Base-by-base conservation (phyloP, 2,888 invertebrate genomes). In the Eristalis intricaria region DNA sequence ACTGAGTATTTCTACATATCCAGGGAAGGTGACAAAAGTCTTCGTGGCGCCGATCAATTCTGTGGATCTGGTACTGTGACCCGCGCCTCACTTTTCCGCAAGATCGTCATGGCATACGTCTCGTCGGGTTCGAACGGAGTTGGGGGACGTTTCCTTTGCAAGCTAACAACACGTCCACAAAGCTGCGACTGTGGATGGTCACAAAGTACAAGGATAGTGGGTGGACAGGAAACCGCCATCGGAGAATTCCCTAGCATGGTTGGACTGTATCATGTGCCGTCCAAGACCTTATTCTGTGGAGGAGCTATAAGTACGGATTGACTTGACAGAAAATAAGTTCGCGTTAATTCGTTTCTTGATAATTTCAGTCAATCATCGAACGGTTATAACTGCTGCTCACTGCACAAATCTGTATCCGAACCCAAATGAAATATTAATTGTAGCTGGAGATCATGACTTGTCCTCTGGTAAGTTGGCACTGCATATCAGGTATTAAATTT, bases 161-260 rank as follows among this genome's bases (percentile, higher is more conserved):
- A 65, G 0, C 4, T 92, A 7, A 84, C 69, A 22, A 88, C 88
- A 0, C 2, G 35, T 4, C 89, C 80, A 0, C 91, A 91, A 69
- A 65, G 75, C 2, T 93, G 93, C 81, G 91, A 91, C 66, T 93
- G 93, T 40, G 93, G 93, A 50, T 93, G 93, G 93, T 91, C 91
- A 0, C 89, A 89, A 13, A 90, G 74, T 15, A 90, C 92, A 0
- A 93, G 94, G 84, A 95, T 95, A 81, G 94, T 94, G 1, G 94
- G 95, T 26, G 95, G 95, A 0, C 75, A 90, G 2, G 92, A 94
- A 64, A 94, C 95, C 0, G 92, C 92, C 0, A 89, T 93, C 0
- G 95, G 95, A 89, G 95, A 95, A 90, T 95, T 91, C 90, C 95
- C 95, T 0, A 93, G 94, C 89, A 94, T 95, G 94, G 95, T 93